Percentiles rank a stretch among this genome's conserved stretches.
Evolutionary conservation across 2,888 invertebrate species (phyloP).

Genomic region (Mimumesa dahlbomi): DNA sequence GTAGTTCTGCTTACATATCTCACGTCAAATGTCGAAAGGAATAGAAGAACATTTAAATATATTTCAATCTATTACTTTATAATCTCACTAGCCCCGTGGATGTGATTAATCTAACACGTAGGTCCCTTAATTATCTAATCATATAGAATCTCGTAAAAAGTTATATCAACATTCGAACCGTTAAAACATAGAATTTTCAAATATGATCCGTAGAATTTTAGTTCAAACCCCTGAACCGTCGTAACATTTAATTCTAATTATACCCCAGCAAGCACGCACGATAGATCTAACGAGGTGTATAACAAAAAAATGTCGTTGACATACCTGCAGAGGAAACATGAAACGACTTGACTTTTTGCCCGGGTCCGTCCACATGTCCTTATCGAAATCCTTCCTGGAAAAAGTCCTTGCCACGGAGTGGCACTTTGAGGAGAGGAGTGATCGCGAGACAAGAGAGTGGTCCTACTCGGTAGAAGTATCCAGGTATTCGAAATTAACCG

Average conservation of each 20-base stretch:
- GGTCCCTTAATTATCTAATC: too few relatives aligned
- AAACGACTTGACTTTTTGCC: slow-evolving; percentile 57
- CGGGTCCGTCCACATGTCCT: slow-evolving; percentile 57
- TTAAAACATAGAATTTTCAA: too few relatives aligned
- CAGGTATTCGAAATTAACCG: slow-evolving; percentile 58
- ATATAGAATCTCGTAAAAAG: too few relatives aligned
- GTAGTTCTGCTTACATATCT: not conserved
- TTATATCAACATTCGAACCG: too few relatives aligned
- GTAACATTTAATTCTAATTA: too few relatives aligned
- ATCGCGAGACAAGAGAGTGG: slow-evolving; percentile 63
- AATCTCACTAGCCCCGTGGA: too few relatives aligned
- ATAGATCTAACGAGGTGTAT: slow-evolving; percentile 41
- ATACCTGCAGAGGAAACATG: slow-evolving; percentile 37
- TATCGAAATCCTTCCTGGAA: slow-evolving; percentile 71
- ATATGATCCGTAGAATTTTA: too few relatives aligned
- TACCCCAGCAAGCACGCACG: too few relatives aligned
- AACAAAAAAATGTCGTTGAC: slow-evolving; percentile 30
- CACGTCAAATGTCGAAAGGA: not conserved
- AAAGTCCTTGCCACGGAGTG: slow-evolving; percentile 62
- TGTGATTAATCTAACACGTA: too few relatives aligned
- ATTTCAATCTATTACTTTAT: too few relatives aligned
- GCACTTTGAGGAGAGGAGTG: slow-evolving; percentile 51
- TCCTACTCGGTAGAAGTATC: slow-evolving; percentile 28
- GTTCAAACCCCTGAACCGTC: too few relatives aligned
- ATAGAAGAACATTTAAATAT: not conserved